Percentiles rank a stretch among this genome's conserved stretches.
Conservation (phyloP, 2,113 vertebrate genomes). For the Atlantisia rogersi region DNA sequence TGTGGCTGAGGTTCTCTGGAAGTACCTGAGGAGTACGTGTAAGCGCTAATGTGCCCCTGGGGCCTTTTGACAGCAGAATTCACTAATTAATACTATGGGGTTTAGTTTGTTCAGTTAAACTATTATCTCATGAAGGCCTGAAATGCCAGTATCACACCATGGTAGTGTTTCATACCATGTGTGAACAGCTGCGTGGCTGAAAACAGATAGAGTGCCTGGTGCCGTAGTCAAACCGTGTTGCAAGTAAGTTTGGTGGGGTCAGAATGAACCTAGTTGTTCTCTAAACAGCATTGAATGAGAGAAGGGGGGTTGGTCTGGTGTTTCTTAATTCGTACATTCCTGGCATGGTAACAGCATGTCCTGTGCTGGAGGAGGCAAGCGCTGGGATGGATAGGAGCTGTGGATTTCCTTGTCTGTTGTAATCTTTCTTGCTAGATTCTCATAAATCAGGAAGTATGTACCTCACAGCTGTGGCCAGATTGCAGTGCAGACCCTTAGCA, state of each 20-base stretch:
- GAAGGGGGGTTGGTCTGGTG: not conserved
- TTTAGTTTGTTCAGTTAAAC: not conserved
- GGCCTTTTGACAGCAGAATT: not conserved
- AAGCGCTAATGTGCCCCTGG: not conserved
- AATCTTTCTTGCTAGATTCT: not conserved
- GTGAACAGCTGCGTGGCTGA: not conserved
- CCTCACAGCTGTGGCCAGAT: not conserved
- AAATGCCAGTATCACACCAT: not conserved
- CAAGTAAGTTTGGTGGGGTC: not conserved
- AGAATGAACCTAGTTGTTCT: not conserved
- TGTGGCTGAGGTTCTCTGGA: not conserved
- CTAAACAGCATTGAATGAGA: not conserved
- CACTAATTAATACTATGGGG: not conserved
- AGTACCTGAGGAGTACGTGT: not conserved
- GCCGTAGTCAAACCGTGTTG: not conserved
- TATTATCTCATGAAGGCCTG: not conserved
- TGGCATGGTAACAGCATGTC: not conserved
- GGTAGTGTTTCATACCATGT: not conserved
- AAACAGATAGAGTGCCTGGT: rapidly evolving
- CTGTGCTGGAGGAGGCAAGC: not conserved
- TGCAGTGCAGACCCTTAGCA: not conserved
- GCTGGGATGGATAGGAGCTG: not conserved
- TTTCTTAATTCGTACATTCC: not conserved
- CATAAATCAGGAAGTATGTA: not conserved
- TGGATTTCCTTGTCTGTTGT: not conserved